These are phyloP conservation scores for Zaprionus tsacasi DNA, from an alignment of 1,140 invertebrate genomes.

Conservation along the genomic window DNA sequence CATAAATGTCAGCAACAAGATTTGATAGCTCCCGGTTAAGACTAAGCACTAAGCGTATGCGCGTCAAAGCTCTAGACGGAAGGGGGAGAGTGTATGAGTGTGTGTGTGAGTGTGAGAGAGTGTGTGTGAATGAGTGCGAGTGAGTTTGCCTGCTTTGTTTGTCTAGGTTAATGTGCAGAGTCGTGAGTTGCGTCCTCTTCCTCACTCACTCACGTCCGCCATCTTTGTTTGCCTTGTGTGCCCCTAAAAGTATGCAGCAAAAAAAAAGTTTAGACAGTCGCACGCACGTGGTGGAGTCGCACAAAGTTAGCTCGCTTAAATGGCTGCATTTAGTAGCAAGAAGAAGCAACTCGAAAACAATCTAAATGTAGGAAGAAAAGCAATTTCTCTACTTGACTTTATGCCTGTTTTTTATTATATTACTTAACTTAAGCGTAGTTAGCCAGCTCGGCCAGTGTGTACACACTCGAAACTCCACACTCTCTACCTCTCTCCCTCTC, in stretches of 20 bases:
- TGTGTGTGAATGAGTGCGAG: neutral
- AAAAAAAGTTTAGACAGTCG: constrained; percentile 11
- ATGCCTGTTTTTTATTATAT: constrained; percentile 25
- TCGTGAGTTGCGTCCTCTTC: neutral
- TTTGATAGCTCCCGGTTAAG: constrained; percentile 72
- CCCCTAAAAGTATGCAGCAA: constrained; percentile 19
- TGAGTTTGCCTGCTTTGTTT: constrained; percentile 5
- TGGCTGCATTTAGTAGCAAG: constrained; percentile 5
- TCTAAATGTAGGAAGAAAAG: constrained; percentile 11
- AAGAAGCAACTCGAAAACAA: constrained; percentile 4
- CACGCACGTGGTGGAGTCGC: neutral
- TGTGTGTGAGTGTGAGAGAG: neutral
- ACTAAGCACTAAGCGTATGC: constrained; percentile 72
- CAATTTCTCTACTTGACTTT: constrained; percentile 17
- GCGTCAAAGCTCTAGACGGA: constrained; percentile 44
- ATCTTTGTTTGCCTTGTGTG: constrained; percentile 33
- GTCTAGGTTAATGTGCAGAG: constrained; percentile 15
- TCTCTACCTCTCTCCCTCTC: too few relatives aligned
- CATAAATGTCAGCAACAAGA: constrained; percentile 81
- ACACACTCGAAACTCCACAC: neutral
- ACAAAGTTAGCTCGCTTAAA: constrained; percentile 23
- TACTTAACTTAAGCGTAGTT: constrained; percentile 21
- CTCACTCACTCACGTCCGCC: neutral
- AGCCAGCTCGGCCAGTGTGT: neutral
- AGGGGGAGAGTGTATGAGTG: neutral